Percentiles rank a stretch among this genome's conserved stretches.
Evolutionary conservation across 2,113 vertebrate species (phyloP).

Genomic region (Bos taurus): ARS-UCD2.0 NC_037348.1:11354501-11355000

Average conservation of each 20-base stretch:
- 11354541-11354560: neutral
- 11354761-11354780: neutral
- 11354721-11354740: neutral
- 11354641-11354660: neutral
- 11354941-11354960: neutral
- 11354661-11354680: neutral
- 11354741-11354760: neutral
- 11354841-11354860: neutral
- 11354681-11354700: neutral
- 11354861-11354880: neutral
- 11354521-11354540: neutral
- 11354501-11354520: neutral
- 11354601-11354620: rapidly evolving
- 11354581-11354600: neutral
- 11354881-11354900: neutral
- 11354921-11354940: rapidly evolving
- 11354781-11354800: neutral
- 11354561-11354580: neutral
- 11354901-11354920: no score
- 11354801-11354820: neutral
- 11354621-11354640: neutral
- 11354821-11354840: neutral
- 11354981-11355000: neutral
- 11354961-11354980: neutral
- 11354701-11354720: neutral